Evolutionary conservation across 1,140 invertebrate genomes (phyloP).

Genomic region (Sycophila sp.): DNA sequence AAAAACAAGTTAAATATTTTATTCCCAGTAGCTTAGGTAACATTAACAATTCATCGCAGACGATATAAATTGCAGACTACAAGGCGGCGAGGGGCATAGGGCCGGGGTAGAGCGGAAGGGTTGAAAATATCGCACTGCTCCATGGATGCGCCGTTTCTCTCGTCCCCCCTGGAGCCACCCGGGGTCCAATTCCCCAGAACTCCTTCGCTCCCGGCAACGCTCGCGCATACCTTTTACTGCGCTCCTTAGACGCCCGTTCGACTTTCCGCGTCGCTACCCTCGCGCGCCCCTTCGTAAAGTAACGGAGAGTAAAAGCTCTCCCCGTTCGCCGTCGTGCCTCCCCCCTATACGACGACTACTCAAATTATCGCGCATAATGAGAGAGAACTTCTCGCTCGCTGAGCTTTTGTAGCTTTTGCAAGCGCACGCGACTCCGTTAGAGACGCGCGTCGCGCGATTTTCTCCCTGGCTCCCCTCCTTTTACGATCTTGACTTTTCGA

Average conservation of each 20-base stretch:
- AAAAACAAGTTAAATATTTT: too few species aligned
- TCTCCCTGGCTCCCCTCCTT: background rate
- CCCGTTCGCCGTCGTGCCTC: background rate
- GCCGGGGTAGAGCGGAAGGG: too few species aligned
- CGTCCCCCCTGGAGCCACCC: too few species aligned
- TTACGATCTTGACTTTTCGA: too few species aligned
- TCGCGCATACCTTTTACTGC: background rate
- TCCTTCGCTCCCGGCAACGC: background rate
- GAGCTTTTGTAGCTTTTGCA: background rate
- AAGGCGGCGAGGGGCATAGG: too few species aligned
- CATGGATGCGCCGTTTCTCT: too few species aligned
- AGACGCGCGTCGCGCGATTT: background rate
- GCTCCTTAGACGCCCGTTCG: background rate
- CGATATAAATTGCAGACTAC: too few species aligned
- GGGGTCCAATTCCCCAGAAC: too few species aligned
- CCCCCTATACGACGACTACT: background rate
- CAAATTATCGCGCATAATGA: constrained; percentile 20
- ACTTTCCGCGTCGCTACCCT: background rate
- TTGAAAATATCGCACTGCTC: too few species aligned
- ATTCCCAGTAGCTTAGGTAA: too few species aligned
- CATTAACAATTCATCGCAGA: too few species aligned
- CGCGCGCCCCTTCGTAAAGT: background rate
- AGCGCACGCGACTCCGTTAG: too few species aligned
- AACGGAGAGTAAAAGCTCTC: background rate
- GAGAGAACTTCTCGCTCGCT: background rate